phyloP scores from a whole-genome alignment of 2,113 vertebrate genomes.

The Cettia cetti region DNA sequence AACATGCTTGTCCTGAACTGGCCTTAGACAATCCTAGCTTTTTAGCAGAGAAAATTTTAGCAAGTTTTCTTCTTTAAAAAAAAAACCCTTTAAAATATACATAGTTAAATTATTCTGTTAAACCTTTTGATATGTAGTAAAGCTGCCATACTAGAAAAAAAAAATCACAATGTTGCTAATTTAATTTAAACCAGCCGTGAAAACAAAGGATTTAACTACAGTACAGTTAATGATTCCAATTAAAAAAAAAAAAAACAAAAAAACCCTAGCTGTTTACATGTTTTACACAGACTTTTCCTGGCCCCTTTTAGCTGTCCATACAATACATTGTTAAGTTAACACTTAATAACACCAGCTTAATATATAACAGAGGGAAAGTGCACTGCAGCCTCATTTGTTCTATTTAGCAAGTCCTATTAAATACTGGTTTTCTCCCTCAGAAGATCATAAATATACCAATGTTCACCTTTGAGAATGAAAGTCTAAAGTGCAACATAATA shows the following conservation, averaged over 20 bases:
- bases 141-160: not conserved
- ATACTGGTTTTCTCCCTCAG: conserved; percentile 39
- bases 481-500: not conserved
- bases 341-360: conserved; percentile 77
- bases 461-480: conserved; percentile 22
- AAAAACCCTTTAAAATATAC: not conserved
- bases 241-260: conserved; percentile 2
- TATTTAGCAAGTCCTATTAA: conserved; percentile 66
- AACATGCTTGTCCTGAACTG: not conserved
- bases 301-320: conserved; percentile 46
- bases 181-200: conserved; percentile 14
- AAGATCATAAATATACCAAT: conserved; percentile 23
- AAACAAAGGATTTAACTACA: conserved; percentile 23
- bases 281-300: conserved; percentile 45
- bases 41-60: not conserved
- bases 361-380: conserved; percentile 66
- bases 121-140: not conserved
- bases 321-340: conserved; percentile 71
- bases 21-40: not conserved
- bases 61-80: not conserved
- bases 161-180: not conserved
- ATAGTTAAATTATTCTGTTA: not conserved
- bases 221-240: conserved; percentile 69
- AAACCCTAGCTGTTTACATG: not conserved
- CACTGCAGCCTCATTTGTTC: conserved; percentile 53